These are phyloP conservation scores for Apodemus speciosus DNA, from an alignment of 2,113 vertebrate species.

Conservation along the genomic window DNA sequence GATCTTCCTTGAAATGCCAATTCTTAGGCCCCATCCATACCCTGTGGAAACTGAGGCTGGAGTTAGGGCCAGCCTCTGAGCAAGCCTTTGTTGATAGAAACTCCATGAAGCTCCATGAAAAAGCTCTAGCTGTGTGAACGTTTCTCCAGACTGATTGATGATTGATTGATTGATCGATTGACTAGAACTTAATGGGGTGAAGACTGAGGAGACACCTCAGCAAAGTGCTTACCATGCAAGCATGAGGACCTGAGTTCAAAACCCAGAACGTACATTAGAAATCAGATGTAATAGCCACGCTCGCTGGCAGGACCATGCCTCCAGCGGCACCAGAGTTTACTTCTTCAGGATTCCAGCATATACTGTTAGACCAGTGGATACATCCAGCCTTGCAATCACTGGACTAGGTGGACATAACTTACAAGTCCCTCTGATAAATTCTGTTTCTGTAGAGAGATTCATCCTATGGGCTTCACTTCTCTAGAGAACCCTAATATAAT, in stretches of 20 bases:
- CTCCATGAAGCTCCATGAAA: not conserved
- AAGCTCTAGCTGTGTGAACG: not conserved
- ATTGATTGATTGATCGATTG: too few relatives aligned
- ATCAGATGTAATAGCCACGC: not conserved
- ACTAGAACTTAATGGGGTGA: not conserved
- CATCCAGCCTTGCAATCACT: not conserved
- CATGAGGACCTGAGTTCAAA: not conserved
- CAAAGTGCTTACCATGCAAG: not conserved
- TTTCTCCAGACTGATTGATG: not conserved
- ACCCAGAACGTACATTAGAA: not conserved
- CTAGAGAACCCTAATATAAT: not conserved
- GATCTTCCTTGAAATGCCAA: conserved; percentile 32
- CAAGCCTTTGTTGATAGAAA: not conserved
- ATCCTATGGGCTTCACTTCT: not conserved
- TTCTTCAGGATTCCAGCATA: not conserved
- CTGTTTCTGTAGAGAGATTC: not conserved
- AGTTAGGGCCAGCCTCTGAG: not conserved
- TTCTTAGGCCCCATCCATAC: not conserved
- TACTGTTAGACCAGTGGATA: not conserved
- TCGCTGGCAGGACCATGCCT: not conserved
- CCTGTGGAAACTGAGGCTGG: not conserved
- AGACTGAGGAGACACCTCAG: not conserved
- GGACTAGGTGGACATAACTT: not conserved
- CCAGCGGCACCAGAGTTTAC: not conserved
- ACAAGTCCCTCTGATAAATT: not conserved